Conservation (phyloP, 2,113 vertebrate species). For the Sterna hirundo region DNA sequence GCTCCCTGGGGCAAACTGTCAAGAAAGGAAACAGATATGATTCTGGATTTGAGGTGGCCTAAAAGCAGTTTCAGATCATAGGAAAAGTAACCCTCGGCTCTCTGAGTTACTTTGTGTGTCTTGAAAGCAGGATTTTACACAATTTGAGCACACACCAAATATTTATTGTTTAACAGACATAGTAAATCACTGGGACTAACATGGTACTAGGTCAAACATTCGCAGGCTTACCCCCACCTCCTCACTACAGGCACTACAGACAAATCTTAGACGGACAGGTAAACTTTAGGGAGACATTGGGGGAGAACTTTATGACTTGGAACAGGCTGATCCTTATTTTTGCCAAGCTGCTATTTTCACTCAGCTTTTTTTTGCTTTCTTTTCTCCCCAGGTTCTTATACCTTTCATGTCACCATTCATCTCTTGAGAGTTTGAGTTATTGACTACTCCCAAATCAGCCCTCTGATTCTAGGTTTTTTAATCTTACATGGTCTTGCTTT, state of each 20-base stretch:
- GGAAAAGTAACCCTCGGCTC: background rate
- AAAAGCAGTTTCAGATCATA: slow-evolving; percentile 11
- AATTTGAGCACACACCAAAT: background rate
- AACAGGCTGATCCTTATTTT: background rate
- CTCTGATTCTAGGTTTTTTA: background rate
- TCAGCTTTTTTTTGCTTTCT: background rate
- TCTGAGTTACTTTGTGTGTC: background rate
- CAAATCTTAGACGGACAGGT: background rate
- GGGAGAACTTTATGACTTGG: background rate
- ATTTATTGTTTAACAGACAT: background rate
- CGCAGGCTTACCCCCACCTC: fast-evolving
- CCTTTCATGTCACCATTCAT: background rate
- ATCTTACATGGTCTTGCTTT: background rate
- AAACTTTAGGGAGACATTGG: background rate
- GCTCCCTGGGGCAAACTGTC: slow-evolving; percentile 37
- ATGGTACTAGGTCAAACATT: background rate
- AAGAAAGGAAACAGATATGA: background rate
- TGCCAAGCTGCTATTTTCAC: background rate
- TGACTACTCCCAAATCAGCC: background rate
- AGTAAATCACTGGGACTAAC: background rate
- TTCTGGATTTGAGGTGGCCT: background rate
- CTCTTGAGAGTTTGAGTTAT: background rate
- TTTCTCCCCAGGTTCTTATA: background rate
- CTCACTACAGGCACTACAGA: background rate
- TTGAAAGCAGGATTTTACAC: background rate